A percentile compares a stretch with the other conserved stretches of the same genome.
These are phyloP conservation scores for Trialeurodes vaporariorum DNA, from an alignment of 1,140 invertebrate genomes.

Conservation along the genomic window DNA sequence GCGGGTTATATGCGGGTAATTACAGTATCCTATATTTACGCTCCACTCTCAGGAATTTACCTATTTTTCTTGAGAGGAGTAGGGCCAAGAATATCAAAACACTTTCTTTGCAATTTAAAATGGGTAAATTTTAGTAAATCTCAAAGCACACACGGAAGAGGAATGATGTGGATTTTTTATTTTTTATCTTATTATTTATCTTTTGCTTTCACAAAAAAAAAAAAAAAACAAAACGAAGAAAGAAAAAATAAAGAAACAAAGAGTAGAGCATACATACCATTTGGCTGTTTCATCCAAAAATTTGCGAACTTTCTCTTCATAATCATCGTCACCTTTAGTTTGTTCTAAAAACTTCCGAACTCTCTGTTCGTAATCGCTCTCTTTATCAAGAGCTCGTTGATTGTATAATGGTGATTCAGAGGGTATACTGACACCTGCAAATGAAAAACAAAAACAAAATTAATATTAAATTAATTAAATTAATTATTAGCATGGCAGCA, in stretches of 20 bases:
- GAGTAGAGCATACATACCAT: constrained; percentile 40
- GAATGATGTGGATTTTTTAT: too few relatives aligned
- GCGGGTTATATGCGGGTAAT: too few relatives aligned
- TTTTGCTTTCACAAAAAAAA: neutral
- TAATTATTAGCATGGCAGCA: too few relatives aligned
- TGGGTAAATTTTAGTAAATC: too few relatives aligned
- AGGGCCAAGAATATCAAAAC: too few relatives aligned
- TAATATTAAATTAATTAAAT: neutral
- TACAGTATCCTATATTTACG: too few relatives aligned
- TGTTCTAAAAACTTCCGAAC: constrained; percentile 62
- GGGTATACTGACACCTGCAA: neutral
- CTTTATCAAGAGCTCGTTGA: constrained; percentile 11
- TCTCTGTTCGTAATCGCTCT: constrained; percentile 52
- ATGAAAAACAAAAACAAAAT: neutral
- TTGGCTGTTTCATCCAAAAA: constrained; percentile 66
- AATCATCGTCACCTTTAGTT: constrained; percentile 69
- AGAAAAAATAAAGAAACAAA: neutral
- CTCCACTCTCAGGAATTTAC: too few relatives aligned
- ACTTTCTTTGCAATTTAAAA: too few relatives aligned
- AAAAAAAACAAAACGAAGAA: neutral
- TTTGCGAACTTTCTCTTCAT: constrained; percentile 66
- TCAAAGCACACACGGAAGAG: too few relatives aligned
- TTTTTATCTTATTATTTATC: neutral
- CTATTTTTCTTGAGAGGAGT: too few relatives aligned
- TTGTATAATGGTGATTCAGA: neutral